These are phyloP conservation scores for Hippolais icterina DNA, from an alignment of 2,113 vertebrate species.

Conservation along the genomic window DNA sequence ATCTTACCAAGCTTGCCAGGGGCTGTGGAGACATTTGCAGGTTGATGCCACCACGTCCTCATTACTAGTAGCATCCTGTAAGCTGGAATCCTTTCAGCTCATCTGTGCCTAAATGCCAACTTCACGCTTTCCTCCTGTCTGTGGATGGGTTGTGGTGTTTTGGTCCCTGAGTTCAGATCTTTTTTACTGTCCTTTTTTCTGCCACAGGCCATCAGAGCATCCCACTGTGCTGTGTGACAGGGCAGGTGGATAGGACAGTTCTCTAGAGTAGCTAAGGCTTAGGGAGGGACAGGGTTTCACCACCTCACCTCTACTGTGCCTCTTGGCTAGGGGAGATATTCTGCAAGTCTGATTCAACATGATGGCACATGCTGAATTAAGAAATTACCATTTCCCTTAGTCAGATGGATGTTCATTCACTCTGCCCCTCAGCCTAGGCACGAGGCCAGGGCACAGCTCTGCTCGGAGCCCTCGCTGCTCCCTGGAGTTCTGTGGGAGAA, in stretches of 20 bases:
- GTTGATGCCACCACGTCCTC: neutral
- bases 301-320: neutral
- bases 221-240: neutral
- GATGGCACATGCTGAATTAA: neutral
- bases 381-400: neutral
- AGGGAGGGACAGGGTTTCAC: neutral
- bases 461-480: neutral
- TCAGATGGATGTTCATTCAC: neutral
- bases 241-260: neutral
- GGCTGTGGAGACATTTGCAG: neutral
- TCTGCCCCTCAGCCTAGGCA: neutral
- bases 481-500: rapidly evolving
- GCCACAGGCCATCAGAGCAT: neutral
- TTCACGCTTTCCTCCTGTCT: neutral
- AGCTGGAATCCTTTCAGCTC: neutral
- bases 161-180: neutral
- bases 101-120: neutral
- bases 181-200: neutral
- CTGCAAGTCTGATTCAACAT: neutral
- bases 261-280: neutral
- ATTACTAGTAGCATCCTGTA: neutral
- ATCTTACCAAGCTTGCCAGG: neutral
- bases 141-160: neutral
- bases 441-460: neutral
- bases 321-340: neutral